A percentile compares a stretch with the other conserved stretches of the same genome.
Evolutionary conservation across 1,140 invertebrate genomes (phyloP).

Genomic region (Thereuonema tuberculata): DNA sequence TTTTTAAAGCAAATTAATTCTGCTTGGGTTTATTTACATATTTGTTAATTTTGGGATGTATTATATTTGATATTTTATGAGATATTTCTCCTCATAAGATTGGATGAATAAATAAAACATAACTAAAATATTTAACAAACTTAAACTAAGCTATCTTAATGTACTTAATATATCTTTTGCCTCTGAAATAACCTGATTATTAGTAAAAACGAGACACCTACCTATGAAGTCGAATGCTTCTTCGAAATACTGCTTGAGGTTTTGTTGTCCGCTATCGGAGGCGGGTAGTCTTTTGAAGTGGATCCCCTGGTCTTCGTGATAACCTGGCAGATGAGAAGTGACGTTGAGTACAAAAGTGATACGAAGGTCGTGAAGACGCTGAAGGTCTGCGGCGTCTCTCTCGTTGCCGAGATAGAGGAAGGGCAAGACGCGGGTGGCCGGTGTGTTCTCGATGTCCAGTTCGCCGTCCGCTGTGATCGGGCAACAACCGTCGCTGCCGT

Average conservation of each 20-base stretch:
- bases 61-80: no score
- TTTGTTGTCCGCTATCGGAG: slow-evolving; percentile 70
- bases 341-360: slow-evolving; percentile 68
- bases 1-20: no score
- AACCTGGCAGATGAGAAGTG: slow-evolving; percentile 58
- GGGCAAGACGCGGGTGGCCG: slow-evolving; percentile 65
- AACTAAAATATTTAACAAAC: no score
- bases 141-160: no score
- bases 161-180: no score
- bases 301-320: slow-evolving; percentile 52
- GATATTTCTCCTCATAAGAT: no score
- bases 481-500: slow-evolving; percentile 17
- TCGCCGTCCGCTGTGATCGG: slow-evolving; percentile 10
- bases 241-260: slow-evolving; percentile 82
- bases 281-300: slow-evolving; percentile 69
- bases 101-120: no score
- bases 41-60: no score
- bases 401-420: slow-evolving; percentile 78
- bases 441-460: slow-evolving; percentile 55
- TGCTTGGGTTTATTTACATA: no score
- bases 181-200: no score
- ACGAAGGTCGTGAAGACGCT: slow-evolving; percentile 47
- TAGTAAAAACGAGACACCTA: no score
- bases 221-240: slow-evolving; percentile 82
- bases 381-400: slow-evolving; percentile 59